Evolutionary conservation across 2,888 invertebrate genomes (phyloP).

Genomic region (Drosophila percnosoma): DNA sequence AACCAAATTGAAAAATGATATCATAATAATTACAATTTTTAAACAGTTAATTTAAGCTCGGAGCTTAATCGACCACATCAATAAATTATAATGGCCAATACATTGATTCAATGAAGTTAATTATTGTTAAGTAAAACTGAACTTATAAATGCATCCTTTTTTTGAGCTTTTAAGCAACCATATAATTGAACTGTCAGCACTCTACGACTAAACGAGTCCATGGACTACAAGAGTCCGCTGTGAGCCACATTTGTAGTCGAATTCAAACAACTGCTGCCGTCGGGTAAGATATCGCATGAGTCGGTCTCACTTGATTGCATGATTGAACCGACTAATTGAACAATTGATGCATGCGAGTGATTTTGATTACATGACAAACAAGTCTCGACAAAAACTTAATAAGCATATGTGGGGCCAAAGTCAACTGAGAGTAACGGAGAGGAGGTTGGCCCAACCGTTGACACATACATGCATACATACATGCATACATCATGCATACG

Average conservation of each 20-base stretch:
- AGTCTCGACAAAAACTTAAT: slow-evolving; percentile 52
- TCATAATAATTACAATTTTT: not conserved
- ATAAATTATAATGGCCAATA: slow-evolving; percentile 8
- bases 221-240: slow-evolving; percentile 27
- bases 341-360: slow-evolving; percentile 74
- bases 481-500: slow-evolving; percentile 28
- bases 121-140: not conserved
- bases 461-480: slow-evolving; percentile 29
- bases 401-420: slow-evolving; percentile 41
- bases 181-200: slow-evolving; percentile 23
- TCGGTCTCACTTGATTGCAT: slow-evolving; percentile 66
- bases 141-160: not conserved
- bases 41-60: slow-evolving; percentile 14
- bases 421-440: slow-evolving; percentile 29
- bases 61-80: too few species aligned
- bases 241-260: slow-evolving; percentile 15
- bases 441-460: slow-evolving; percentile 54
- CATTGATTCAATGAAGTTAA: not conserved
- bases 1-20: not conserved
- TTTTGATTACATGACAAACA: slow-evolving; percentile 74
- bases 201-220: slow-evolving; percentile 25
- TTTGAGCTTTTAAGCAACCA: not conserved
- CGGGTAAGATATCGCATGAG: slow-evolving; percentile 5
- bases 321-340: slow-evolving; percentile 75
- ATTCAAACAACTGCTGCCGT: slow-evolving; percentile 12